These are phyloP conservation scores for Coptodon rendalli DNA, from an alignment of 2,113 vertebrate species.

Conservation along the genomic window DNA sequence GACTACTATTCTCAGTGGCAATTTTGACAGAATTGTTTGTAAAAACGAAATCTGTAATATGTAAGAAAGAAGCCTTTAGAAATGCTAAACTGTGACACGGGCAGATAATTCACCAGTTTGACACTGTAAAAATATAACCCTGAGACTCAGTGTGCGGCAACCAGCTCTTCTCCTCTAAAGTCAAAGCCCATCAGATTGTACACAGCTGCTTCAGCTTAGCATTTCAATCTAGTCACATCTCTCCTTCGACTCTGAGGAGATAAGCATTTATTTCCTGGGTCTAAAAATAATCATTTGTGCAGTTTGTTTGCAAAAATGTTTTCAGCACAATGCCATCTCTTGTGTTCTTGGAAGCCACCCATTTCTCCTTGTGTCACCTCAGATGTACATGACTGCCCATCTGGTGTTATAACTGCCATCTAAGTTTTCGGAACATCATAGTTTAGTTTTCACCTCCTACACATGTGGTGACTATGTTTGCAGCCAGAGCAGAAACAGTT, in stretches of 20 bases:
- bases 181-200: conserved; percentile 3
- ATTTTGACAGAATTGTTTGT: background rate
- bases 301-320: background rate
- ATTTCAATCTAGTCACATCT: conserved; percentile 9
- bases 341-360: background rate
- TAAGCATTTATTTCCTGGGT: conserved; percentile 22
- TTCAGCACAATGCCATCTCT: background rate
- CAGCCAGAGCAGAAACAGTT: background rate
- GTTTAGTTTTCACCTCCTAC: background rate
- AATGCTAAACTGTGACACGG: background rate
- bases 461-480: background rate
- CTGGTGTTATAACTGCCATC: background rate
- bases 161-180: background rate
- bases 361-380: background rate
- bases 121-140: background rate
- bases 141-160: background rate
- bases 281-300: conserved; percentile 14
- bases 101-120: background rate
- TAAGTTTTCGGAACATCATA: background rate
- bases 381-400: background rate
- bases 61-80: background rate
- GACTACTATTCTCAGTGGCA: background rate
- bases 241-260: background rate
- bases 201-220: conserved; percentile 37
- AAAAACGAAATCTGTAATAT: background rate